Evolutionary conservation across 2,797 vertebrate genomes (phyloP).

Genomic region (Schizopygopsis pylzovi): DNA sequence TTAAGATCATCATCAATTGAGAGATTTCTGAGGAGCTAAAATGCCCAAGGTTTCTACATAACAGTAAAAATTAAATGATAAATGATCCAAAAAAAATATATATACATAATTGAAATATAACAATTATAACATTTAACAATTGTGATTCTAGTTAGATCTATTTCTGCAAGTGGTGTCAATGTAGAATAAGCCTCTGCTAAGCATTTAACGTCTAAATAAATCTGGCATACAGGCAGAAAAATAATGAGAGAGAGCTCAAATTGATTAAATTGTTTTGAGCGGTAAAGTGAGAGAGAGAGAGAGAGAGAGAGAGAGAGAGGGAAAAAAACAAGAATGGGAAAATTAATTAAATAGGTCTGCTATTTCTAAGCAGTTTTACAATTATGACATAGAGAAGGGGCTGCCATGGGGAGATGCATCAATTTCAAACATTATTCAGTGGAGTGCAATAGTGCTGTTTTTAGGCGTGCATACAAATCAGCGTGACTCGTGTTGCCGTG

Average conservation of each 20-base stretch:
- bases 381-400: background rate
- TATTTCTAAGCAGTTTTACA: background rate
- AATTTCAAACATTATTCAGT: constrained; percentile 10
- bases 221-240: background rate
- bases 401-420: background rate
- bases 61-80: too few relatives aligned
- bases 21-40: background rate
- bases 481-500: constrained; percentile 1
- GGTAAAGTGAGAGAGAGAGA: background rate
- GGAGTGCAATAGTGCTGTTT: background rate
- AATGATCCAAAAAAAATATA: background rate
- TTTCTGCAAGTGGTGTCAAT: background rate
- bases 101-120: too few relatives aligned
- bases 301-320: background rate
- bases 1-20: background rate
- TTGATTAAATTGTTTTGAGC: background rate
- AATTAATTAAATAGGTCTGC: background rate
- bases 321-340: background rate
- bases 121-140: too few relatives aligned
- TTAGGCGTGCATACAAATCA: constrained; percentile 27
- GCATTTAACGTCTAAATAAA: background rate
- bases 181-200: background rate
- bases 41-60: background rate
- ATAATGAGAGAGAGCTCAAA: background rate
- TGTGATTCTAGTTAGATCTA: background rate